phyloP scores from a whole-genome alignment of 1,140 invertebrate genomes.

The Hyphantria cunea region DNA sequence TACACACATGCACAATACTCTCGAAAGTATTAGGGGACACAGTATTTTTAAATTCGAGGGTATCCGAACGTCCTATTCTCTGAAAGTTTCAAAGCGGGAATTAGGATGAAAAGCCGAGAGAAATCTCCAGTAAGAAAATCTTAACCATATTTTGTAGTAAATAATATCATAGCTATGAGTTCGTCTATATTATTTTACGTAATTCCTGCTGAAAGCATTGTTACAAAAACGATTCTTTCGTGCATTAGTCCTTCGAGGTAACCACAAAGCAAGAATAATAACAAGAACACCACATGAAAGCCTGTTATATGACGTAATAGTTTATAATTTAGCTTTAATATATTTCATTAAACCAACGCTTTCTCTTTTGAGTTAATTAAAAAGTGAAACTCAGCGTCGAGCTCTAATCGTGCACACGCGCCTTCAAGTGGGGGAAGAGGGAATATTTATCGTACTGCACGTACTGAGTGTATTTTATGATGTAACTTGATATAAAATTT shows the following conservation, averaged over 20 bases:
- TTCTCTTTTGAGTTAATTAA: slow-evolving; percentile 6
- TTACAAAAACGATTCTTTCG: not conserved
- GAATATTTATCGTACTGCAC: not conserved
- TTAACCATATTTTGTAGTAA: too few relatives aligned
- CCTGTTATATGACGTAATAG: not conserved
- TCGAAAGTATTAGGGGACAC: too few relatives aligned
- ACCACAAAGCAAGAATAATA: not conserved
- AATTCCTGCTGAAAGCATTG: not conserved
- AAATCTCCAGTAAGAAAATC: too few relatives aligned
- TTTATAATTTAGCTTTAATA: not conserved
- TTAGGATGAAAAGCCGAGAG: too few relatives aligned
- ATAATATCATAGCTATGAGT: not conserved
- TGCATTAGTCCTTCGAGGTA: not conserved
- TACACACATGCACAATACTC: too few relatives aligned
- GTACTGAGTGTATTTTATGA: too few relatives aligned
- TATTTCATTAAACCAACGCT: not conserved
- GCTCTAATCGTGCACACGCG: slow-evolving; percentile 1
- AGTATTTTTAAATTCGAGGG: too few relatives aligned
- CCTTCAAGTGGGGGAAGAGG: not conserved
- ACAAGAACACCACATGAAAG: not conserved
- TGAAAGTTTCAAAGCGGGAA: not conserved
- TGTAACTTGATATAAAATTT: not conserved
- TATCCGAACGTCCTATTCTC: too few relatives aligned
- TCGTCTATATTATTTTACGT: not conserved
- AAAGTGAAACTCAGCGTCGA: not conserved